These are phyloP conservation scores for Lasiommata megera DNA, from an alignment of 2,888 invertebrate species.

Conservation along the genomic window DNA sequence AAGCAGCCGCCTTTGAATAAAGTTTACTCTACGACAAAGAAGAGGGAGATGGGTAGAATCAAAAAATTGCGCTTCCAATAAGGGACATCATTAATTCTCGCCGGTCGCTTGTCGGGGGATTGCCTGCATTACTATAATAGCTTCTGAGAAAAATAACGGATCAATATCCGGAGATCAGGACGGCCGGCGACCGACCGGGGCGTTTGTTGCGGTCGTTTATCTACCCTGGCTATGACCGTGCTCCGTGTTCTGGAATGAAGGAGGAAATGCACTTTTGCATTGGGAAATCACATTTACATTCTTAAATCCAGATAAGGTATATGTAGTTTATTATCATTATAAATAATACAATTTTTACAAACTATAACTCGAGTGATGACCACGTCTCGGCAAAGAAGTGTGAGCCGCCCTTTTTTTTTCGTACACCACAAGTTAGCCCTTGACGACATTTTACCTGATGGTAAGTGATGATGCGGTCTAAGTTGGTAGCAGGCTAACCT, in stretches of 20 bases:
- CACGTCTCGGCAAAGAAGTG: too few species aligned
- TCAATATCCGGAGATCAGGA: conserved; percentile 53
- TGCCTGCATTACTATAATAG: conserved; percentile 64
- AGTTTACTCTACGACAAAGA: conserved; percentile 33
- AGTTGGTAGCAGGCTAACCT: too few species aligned
- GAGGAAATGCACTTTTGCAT: too few species aligned
- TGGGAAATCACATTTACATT: too few species aligned
- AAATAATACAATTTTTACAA: too few species aligned
- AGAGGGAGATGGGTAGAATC: conserved; percentile 66
- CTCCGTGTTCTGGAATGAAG: not conserved
- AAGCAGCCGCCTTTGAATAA: not conserved
- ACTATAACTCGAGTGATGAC: too few species aligned
- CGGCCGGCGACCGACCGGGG: conserved; percentile 20
- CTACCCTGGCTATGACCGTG: conserved; percentile 29
- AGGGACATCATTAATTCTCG: conserved; percentile 86
- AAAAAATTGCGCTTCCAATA: conserved; percentile 86
- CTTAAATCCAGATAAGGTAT: too few species aligned
- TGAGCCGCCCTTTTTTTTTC: too few species aligned
- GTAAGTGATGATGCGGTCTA: too few species aligned
- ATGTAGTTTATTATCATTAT: too few species aligned
- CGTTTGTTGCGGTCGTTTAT: conserved; percentile 41
- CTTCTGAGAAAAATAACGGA: conserved; percentile 64
- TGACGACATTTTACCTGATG: too few species aligned
- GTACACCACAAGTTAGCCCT: too few species aligned
- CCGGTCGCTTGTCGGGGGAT: conserved; percentile 58